Evolutionary conservation across 1,140 invertebrate species (phyloP), one percentile per base, ranked within the genome.

Genomic region (Drosophila willistoni): DNA sequence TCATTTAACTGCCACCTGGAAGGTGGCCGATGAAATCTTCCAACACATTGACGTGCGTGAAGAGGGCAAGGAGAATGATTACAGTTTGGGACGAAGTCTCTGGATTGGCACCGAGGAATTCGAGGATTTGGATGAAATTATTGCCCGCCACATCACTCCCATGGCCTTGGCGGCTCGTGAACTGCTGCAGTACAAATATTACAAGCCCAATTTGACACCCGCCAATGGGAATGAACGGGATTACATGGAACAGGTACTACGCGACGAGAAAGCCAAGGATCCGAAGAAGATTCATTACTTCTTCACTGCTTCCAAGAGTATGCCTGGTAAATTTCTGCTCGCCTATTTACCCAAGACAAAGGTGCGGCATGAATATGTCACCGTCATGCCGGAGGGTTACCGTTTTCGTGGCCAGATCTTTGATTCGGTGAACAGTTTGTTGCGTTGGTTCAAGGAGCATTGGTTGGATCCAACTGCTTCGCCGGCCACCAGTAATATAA

Each of bases 41-140:
- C 98, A 99, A 91, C 98, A 99, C 91, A 98, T 99, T 63, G 98
- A 99, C 91, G 95, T 99, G 0, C 93, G 95, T 25, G 99, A 99
- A 93, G 96, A 99, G 92, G 97, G 98, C 9, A 99, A 99, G 93
- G 97, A 98, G 84, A 99, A 99, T 91, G 96, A 96, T 0, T 99
- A 99, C 90, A 98, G 98, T 51, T 93, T 99, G 17, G 99, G 99
- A 25, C 95, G 95, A 75, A 92, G 77, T 54, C 93, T 99, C 0
- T 96, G 95, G 95, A 99, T 99, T 73, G 96, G 95, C 12, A 95
- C 94, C 64, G 97, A 97, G 85, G 97, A 98, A 85, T 99, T 98
- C 93, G 99, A 99, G 94, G 99, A 99, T 93, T 93, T 99, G 13
- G 99, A 99, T 93, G 99, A 99, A 96, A 99, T 99, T 55, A 97